Base-by-base conservation (phyloP, 2,797 vertebrate genomes). In the Malacoraja senta region DNA sequence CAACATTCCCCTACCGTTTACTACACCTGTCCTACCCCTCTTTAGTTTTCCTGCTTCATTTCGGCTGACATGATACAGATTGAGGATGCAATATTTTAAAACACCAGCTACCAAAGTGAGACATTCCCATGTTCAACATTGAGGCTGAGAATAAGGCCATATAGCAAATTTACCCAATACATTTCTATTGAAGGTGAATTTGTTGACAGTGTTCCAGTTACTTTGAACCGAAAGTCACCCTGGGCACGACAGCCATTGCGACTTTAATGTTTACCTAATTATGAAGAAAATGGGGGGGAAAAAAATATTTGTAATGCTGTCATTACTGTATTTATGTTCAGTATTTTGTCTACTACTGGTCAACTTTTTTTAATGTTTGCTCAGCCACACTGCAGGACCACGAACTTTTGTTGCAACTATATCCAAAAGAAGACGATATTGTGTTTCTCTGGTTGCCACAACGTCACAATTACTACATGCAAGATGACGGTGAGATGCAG, bases 341-440 rank as follows among this genome's bases (percentile, higher is more conserved):
- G 32, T 65, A 71, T 72, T 91, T 35, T 32, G 26, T 91, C 72
- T 72, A 76, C 21, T 76, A 78, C 88, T 77, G 71, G 72, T 79
- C 76, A 74, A 93, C 93, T 94, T 65, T 8, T 94, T 7, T 93
- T 65, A 1, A 68, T 94, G 1, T 94, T 93, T 95, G 53, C 93
- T 38, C 61, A 95, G 94, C 93, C 93, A 96, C 93, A 93, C 93
- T 97, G 63, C 94, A 79, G 4, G 96, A 95, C 93, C 93, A 72
- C 2, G 96, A 97, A 91, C 93, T 95, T 92, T 93, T 94, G 0
- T 95, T 83, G 29, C 97, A 98, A 90, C 94, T 95, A 44, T 96
- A 97, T 76, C 97, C 97, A 0, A 98, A 97, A 94, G 97, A 98
- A 71, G 97, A 97, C 0, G 97, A 98, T 76, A 94, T 98, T 91